phyloP scores from a whole-genome alignment of 2,888 invertebrate species.

The Tenthredo distinguenda region DNA sequence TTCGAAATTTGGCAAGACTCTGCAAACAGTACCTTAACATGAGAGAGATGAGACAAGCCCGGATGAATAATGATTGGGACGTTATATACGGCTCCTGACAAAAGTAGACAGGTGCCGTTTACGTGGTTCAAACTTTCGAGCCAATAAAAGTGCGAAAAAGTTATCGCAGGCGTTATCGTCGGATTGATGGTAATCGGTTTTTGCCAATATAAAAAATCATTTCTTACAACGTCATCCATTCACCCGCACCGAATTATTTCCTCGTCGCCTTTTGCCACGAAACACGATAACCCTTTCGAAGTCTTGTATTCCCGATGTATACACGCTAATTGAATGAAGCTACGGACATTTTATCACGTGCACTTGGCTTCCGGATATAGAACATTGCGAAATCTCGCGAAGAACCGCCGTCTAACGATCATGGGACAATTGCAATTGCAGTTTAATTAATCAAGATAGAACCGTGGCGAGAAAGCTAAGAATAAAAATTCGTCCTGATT shows the following conservation, averaged over 20 bases:
- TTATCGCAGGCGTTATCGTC: neutral
- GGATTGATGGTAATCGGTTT: neutral
- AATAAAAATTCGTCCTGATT: neutral
- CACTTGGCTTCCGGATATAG: neutral
- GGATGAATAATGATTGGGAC: conserved; percentile 19
- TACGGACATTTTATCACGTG: neutral
- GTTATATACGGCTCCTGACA: conserved; percentile 1
- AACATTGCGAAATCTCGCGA: conserved; percentile 8
- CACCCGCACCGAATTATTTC: neutral
- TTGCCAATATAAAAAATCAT: neutral
- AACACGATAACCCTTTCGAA: neutral
- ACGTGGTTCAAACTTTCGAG: neutral
- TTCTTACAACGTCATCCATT: neutral
- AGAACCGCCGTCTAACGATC: neutral
- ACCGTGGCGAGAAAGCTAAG: neutral
- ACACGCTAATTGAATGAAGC: neutral
- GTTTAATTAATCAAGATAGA: neutral
- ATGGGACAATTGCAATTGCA: neutral
- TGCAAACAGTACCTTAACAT: neutral
- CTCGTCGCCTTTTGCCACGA: neutral
- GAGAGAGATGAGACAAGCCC: conserved; percentile 28
- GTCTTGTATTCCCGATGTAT: neutral
- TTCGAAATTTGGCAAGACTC: conserved; percentile 7
- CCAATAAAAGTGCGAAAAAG: neutral
- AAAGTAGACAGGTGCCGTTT: conserved; percentile 30